Base-by-base conservation (phyloP, 2,113 vertebrate genomes). In the Hylia prasina region DNA sequence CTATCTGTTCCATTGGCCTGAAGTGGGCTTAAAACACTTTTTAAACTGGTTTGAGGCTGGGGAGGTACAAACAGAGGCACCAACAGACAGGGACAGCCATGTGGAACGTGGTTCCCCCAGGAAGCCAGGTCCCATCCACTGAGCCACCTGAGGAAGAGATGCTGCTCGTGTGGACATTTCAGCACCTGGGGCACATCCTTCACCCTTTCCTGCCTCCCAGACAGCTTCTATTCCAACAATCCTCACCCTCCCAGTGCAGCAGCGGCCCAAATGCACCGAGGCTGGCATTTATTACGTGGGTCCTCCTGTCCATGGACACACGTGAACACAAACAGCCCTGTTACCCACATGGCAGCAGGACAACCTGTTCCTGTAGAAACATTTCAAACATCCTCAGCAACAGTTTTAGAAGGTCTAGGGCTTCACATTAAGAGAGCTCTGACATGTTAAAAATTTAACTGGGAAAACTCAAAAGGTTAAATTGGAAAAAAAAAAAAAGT, bases 41-140 rank as follows among this genome's bases (percentile, higher is more conserved):
- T 28, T 17, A 48, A 87, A 30, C 21, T 39, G 14, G 44, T 66
- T 27, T 58, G 65, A 69, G 24, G 35, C 47, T 1, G 2, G 15
- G 16, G 50, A 45, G 48, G 44, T 33, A 42, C 20, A 53, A 60
- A 40, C 6, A 42, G 85, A 51, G 44, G 47, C n/a, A 42, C 15
- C 30, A 16, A 39, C 3, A 73, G 22, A 15, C 8, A 48, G 60
- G 15, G 45, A 48, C 45, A 37, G 42, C 13, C 47, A 3, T 2
- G 22, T 2, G 4, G 18, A 37, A 5, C 0, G 9, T 20, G 44
- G 27, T 24, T 56, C 10, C 10, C 22, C 7, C 3, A 2, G 40
- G 66, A 68, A 83, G 30, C 21, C 33, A 13, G 60, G 47, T 61
- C 12, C 40, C 15, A 33, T n/a, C 72, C 11, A 22, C 60, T 45